phyloP scores from a whole-genome alignment of 1,140 invertebrate genomes.

The Euura lappo region DNA sequence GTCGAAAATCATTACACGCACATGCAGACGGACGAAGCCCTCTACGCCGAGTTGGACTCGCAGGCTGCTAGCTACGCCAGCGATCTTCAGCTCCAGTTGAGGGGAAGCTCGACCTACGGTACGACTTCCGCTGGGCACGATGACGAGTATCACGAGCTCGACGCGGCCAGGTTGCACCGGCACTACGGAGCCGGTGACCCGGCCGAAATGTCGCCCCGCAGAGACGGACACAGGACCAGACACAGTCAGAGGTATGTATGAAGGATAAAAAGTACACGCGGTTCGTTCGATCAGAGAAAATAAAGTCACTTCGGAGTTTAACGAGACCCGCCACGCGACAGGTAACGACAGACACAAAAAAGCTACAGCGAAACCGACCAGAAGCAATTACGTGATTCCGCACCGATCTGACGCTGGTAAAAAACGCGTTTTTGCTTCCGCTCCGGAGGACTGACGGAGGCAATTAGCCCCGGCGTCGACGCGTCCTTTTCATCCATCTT shows the following conservation, averaged over 20 bases:
- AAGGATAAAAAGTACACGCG: background rate
- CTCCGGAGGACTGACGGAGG: background rate
- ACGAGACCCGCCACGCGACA: background rate
- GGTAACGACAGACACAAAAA: background rate
- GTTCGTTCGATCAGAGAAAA: background rate
- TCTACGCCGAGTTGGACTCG: slow-evolving; percentile 72
- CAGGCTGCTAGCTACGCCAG: slow-evolving; percentile 59
- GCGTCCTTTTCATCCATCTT: too few species aligned
- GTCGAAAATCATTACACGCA: slow-evolving; percentile 75
- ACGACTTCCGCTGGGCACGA: slow-evolving; percentile 52
- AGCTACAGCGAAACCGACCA: background rate
- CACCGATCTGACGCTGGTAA: background rate
- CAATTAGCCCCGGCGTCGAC: background rate
- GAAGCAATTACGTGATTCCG: background rate
- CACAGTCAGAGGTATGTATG: slow-evolving; percentile 53
- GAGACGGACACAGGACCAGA: slow-evolving; percentile 50
- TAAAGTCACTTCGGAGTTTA: background rate
- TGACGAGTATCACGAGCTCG: slow-evolving; percentile 58
- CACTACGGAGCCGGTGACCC: slow-evolving; percentile 51
- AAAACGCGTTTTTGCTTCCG: background rate
- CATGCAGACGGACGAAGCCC: slow-evolving; percentile 72
- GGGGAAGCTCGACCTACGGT: slow-evolving; percentile 54
- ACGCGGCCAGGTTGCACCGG: slow-evolving; percentile 55
- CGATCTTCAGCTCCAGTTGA: slow-evolving; percentile 54
- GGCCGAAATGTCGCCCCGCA: slow-evolving; percentile 43